Percentiles rank a stretch among this genome's conserved stretches.
phyloP scores from a whole-genome alignment of 1,140 invertebrate genomes.

The Heterodera schachtii region DNA sequence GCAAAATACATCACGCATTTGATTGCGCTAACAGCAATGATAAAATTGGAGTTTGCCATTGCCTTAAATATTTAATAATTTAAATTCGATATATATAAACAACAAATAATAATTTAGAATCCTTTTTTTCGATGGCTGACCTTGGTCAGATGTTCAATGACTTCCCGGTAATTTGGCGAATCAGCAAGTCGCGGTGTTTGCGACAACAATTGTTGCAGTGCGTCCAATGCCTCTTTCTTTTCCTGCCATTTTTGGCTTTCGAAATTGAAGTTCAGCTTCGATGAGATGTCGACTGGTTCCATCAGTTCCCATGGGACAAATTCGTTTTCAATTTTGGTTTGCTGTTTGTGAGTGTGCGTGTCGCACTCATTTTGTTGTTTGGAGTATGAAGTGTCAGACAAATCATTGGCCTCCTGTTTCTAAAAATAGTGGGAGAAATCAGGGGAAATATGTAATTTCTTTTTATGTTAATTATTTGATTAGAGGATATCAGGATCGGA shows the following conservation, averaged over 20 bases:
- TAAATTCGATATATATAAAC: background rate
- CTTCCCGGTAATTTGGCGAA: constrained; percentile 74
- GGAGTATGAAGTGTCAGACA: no score
- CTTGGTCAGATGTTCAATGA: constrained; percentile 67
- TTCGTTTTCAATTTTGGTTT: background rate
- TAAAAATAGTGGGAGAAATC: no score
- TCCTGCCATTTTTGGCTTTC: constrained; percentile 70
- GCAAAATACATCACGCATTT: constrained; percentile 83
- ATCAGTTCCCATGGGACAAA: constrained; percentile 87
- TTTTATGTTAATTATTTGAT: no score
- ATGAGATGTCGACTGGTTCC: constrained; percentile 87
- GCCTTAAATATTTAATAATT: constrained; percentile 25
- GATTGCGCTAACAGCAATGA: constrained; percentile 83
- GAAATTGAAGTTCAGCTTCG: constrained; percentile 90
- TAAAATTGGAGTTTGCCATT: constrained; percentile 82
- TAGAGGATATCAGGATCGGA: no score
- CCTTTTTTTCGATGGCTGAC: constrained; percentile 84
- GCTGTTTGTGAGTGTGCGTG: no score
- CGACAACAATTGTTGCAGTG: constrained; percentile 68
- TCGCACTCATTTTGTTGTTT: no score
- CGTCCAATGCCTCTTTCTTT: no score
- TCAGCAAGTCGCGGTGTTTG: constrained; percentile 71
- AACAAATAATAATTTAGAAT: background rate
- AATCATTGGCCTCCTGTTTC: no score
- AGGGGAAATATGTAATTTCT: no score